Evolutionary conservation across 2,888 invertebrate genomes (phyloP), one percentile per base, ranked within the genome.

Genomic region (Drosophila borborema): DNA sequence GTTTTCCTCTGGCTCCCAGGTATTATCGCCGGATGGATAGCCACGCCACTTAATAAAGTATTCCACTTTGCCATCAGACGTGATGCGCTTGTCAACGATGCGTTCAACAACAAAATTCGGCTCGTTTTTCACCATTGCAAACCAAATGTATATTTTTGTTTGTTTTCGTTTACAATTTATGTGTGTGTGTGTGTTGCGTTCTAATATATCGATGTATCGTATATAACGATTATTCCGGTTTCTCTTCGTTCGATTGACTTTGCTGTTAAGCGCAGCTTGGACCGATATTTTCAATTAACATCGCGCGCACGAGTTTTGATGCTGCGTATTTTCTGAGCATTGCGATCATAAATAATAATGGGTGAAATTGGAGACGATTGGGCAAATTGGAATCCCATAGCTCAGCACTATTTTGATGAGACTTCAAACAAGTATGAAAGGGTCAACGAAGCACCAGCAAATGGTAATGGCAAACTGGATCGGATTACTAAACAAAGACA

Each of bases 1-100:
- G 90, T 98, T 98, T 82, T 97, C 97, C 90, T 97, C 97, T 0
- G 99, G 99, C 89, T 99, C 99, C 99, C 99, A 99, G 0, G 99
- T 98, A 89, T 99, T 99, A 82, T 99, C 98, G 9, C 96, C 96
- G 90, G 95, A 96, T 18, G 95, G 95, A 91, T 97, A 97, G 3
- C 97, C 97, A 86, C 96, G 96, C 96, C 97, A 96, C 92, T 96
- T 96, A 16, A 96, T 93, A 67, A 94, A 95, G 85, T 96, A 96
- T 89, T 96, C 96, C 2, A 96, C 95, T 92, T 94, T 96, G 0
- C 96, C 96, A 84, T 95, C 95, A 72, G 95, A 14, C 94, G 94
- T 92, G 28, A 93, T 95, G 80, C 98, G 94, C 80, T 97, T 95
- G 91, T 98, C 98, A 20, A 98, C 93, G 8, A 99, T 97, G 93